Percentiles rank a stretch among this genome's conserved stretches.
Evolutionary conservation across 2,797 vertebrate genomes (phyloP).

Genomic region (Triplophysa bombifrons): DNA sequence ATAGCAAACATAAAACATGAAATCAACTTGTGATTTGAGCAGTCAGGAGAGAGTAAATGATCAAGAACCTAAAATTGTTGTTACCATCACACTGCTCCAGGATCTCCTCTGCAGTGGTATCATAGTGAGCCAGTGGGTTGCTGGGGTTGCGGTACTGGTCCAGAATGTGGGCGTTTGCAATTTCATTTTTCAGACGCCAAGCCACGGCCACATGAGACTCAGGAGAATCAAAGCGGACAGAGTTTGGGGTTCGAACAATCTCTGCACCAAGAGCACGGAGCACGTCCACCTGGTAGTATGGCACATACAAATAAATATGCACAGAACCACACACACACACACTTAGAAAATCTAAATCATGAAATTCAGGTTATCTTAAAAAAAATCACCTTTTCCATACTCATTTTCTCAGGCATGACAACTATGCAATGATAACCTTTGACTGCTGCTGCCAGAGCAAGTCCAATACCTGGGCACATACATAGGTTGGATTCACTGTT

Average conservation of each 20-base stretch:
- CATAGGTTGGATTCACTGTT: background rate
- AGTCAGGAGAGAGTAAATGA: background rate
- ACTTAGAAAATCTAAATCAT: too few species aligned
- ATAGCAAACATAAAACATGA: background rate
- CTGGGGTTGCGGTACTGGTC: conserved; percentile 97
- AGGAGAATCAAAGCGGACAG: conserved; percentile 92
- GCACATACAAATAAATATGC: background rate
- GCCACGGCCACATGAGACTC: conserved; percentile 97
- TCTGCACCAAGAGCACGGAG: conserved; percentile 92
- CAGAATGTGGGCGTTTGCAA: conserved; percentile 90
- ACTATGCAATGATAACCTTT: conserved; percentile 97
- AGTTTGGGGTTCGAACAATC: conserved; percentile 94
- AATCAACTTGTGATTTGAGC: background rate
- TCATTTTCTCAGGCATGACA: conserved; percentile 99
- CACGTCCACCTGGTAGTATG: conserved; percentile 84
- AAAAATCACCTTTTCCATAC: conserved; percentile 89
- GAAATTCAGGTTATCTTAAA: background rate
- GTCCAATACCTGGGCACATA: conserved; percentile 84
- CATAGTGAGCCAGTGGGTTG: conserved; percentile 95
- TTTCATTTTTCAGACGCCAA: conserved; percentile 94
- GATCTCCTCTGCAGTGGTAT: conserved; percentile 94
- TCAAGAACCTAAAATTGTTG: background rate
- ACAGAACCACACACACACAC: background rate
- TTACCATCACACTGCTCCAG: conserved; percentile 91
- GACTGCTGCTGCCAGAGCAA: conserved; percentile 92